Conservation (phyloP, 2,888 invertebrate species). For the Seladonia tumulorum region DNA sequence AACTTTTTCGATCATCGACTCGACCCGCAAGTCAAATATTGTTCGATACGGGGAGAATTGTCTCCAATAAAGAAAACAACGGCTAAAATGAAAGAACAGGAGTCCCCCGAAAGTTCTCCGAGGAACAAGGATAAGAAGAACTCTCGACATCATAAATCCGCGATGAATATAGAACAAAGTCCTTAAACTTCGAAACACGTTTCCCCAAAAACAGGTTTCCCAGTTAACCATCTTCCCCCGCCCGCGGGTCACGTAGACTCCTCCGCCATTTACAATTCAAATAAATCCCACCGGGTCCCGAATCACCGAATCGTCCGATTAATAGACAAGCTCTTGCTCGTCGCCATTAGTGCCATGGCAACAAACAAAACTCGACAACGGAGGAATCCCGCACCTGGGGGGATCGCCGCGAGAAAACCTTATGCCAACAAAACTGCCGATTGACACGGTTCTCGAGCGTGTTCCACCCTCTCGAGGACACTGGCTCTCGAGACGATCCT, state of each 20-base stretch:
- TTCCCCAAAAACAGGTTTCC: constrained; percentile 7
- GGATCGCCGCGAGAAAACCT: not conserved
- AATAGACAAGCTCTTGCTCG: not conserved
- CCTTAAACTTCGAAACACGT: constrained; percentile 7
- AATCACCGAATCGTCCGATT: not conserved
- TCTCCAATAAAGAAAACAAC: not conserved
- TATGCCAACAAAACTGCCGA: constrained; percentile 3
- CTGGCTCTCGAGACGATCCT: constrained; percentile 3
- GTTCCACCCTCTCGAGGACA: constrained; percentile 14
- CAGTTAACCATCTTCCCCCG: not conserved
- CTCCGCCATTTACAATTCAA: constrained; percentile 1
- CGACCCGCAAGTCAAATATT: not conserved
- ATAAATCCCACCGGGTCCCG: not conserved
- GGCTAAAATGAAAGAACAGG: not conserved
- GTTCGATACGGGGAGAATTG: not conserved
- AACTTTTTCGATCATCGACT: not conserved
- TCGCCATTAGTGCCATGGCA: not conserved
- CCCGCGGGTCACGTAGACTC: not conserved
- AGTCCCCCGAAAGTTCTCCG: not conserved
- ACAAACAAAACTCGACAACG: not conserved
- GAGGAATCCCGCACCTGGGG: not conserved
- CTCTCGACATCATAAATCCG: not conserved
- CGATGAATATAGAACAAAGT: constrained; percentile 2
- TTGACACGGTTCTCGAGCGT: constrained; percentile 8
- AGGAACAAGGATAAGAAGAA: not conserved